Base-by-base conservation (phyloP, 1,140 invertebrate species). In the Heterodera carotae region DNA sequence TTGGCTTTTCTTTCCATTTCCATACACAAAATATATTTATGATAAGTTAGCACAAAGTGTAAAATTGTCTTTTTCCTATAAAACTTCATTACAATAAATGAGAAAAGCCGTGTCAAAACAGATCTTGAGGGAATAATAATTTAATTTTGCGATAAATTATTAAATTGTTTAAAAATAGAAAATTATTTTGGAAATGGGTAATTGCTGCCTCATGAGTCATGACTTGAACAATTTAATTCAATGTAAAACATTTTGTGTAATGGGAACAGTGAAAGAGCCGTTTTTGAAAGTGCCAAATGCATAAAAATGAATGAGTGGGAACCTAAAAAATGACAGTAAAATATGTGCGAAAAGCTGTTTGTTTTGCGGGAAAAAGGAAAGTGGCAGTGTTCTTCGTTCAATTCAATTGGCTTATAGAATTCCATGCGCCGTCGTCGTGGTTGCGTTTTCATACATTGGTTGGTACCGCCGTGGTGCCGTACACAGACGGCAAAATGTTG, bases 391-490 rank as follows among this genome's bases (percentile, higher is more conserved):
- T 8, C 12, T 43, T 12, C 6, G 18, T 18, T 56, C 48, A 22
- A 22, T 22, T 53, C 48, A 5, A 1, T 22, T 22, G 48, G 15
- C 48, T 43, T 8, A 56, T 56, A 15, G 15, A 43, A 12, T 43
- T 31, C 48, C n/a, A 8, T 74, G 36, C 29, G 33, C 39, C 68
- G 10, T 36, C 39, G 27, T 29, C 33, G 10, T 7, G 5, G 43
- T n/a, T 8, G 12, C 5, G 12, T 33, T 22, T 59, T 76, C 76
- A 84, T 43, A 84, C 85, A 69, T 84, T 84, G 7, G 83, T 84
- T 25, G 83, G 83, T 10, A 84, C 84, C 29, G 84, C 73, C 15
- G 82, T 76, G 7, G 77, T 74, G 56, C 77, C 60, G 56, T 78
- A 78, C 31, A 71, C 59, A 25, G 56, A 31, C 36, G 75, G 29